A percentile compares a stretch with the other conserved stretches of the same genome.
These are phyloP conservation scores for Acipenser oxyrinchus DNA, from an alignment of 2,797 vertebrate genomes.

Conservation along the genomic window DNA sequence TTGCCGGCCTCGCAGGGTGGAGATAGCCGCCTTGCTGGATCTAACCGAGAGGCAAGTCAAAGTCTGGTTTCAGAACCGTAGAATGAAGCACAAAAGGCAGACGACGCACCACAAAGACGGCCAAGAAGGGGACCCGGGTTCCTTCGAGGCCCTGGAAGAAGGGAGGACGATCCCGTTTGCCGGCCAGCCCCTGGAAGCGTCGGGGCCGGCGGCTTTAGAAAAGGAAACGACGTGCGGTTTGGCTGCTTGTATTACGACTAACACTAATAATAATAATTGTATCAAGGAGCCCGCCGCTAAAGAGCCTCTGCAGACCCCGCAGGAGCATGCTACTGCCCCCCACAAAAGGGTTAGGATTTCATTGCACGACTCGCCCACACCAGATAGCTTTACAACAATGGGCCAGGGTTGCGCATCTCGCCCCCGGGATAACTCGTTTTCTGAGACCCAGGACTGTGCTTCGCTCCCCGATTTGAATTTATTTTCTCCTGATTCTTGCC, in stretches of 20 bases:
- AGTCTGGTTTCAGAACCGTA: constrained; percentile 82
- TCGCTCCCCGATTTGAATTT: constrained; percentile 68
- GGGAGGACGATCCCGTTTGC: constrained; percentile 61
- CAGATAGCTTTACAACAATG: constrained; percentile 40
- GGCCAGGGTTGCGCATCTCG: constrained; percentile 29
- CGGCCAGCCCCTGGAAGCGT: constrained; percentile 54
- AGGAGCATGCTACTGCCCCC: constrained; percentile 38
- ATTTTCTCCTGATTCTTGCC: constrained; percentile 70
- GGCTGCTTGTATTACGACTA: constrained; percentile 43
- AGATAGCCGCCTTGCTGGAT: constrained; percentile 76
- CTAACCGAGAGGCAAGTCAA: constrained; percentile 81
- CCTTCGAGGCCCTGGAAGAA: constrained; percentile 63
- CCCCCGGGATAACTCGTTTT: constrained; percentile 44
- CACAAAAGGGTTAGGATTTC: constrained; percentile 42
- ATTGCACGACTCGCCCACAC: constrained; percentile 38
- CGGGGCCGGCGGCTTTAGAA: constrained; percentile 49
- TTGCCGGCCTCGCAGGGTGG: constrained; percentile 71
- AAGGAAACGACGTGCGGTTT: constrained; percentile 54
- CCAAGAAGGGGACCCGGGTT: constrained; percentile 58
- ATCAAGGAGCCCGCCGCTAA: constrained; percentile 47
- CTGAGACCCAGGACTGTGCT: constrained; percentile 54
- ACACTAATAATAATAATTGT: constrained; percentile 49
- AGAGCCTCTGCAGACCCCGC: constrained; percentile 37
- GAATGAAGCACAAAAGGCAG: constrained; percentile 82
- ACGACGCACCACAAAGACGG: constrained; percentile 68